Base-by-base conservation (phyloP, 2,888 invertebrate genomes). In the Cepaea hortensis region DNA sequence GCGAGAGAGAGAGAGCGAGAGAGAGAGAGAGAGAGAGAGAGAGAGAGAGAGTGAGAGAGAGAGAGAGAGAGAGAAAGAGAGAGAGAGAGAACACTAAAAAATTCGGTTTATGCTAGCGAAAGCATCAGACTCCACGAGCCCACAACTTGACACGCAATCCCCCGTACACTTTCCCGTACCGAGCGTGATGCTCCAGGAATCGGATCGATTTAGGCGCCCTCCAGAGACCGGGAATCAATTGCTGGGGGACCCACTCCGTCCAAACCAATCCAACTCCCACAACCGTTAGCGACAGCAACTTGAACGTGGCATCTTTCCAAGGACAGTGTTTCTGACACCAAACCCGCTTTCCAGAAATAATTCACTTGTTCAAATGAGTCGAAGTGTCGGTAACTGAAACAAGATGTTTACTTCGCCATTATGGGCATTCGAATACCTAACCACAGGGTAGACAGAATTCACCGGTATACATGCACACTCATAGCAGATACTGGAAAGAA, bases 171-270 rank as follows among this genome's bases (percentile, higher is more conserved):
- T 50, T 7, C n/a, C 55, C 11, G 50, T 77, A 5, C 5, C 46
- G 11, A 18, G 73, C 15, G n/a, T 77, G 77, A 77, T 77, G 11
- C 55, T 77, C n/a, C 55, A 7, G 77, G 11, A 77, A 77, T n/a
- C 3, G 55, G 55, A 77, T 77, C 77, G 61, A 77, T 77, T 20
- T 48, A 77, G 6, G 55, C 50, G 55, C 77, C 61, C 55, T n/a
- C 20, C 68, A 3, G 55, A 55, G 77, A 77, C 55, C 20, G 55
- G 55, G 55, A 77, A 77, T 77, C 77, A 77, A 77, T 55, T 77
- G 77, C n/a, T 61, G 20, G 77, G 15, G 15, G 18, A 50, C 20
- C 75, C 46, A 15, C 46, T 13, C 35, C 18, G 48, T 6, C 50
- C 75, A 18, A 1, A 1, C 6, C 20, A 35, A 20, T 75, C 18